These are phyloP conservation scores for Eulemur mongoz DNA, from an alignment of 2,797 vertebrate genomes.

Conservation along the genomic window DNA sequence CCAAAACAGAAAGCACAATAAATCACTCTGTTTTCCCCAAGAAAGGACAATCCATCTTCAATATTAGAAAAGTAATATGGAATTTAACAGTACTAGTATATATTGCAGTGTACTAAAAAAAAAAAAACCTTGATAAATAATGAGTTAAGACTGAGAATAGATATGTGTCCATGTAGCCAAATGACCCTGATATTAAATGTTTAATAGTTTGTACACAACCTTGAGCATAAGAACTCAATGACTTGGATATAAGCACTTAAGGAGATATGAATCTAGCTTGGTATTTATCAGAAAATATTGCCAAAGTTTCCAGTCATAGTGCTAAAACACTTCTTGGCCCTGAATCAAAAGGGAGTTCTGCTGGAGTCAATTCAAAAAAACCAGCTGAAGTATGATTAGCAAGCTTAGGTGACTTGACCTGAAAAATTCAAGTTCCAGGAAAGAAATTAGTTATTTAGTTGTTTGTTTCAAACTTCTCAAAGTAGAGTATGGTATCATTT, in stretches of 20 bases:
- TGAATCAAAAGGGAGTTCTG: constrained; percentile 44
- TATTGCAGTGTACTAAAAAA: not conserved
- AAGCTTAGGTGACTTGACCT: not conserved
- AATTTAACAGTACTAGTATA: not conserved
- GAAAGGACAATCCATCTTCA: constrained; percentile 19
- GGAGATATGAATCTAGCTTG: constrained; percentile 45
- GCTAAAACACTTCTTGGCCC: constrained; percentile 48
- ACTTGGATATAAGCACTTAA: constrained; percentile 59
- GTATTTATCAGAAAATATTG: constrained; percentile 61
- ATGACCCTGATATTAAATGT: constrained; percentile 53
- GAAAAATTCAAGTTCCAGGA: constrained; percentile 30
- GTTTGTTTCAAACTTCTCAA: not conserved
- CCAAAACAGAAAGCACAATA: not conserved
- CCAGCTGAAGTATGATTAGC: not conserved
- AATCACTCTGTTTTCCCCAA: constrained; percentile 2
- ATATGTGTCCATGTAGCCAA: constrained; percentile 31
- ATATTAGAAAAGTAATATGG: not conserved
- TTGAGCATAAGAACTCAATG: constrained; percentile 29
- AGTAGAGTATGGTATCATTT: not conserved
- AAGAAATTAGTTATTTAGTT: not conserved
- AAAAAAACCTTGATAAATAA: constrained; percentile 22
- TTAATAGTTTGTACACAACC: constrained; percentile 47
- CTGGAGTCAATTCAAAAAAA: constrained; percentile 21
- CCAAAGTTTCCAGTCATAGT: constrained; percentile 64
- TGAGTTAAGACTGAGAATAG: constrained; percentile 13